Evolutionary conservation across 2,888 invertebrate genomes (phyloP).

Genomic region (Tupiocoris notatus): DNA sequence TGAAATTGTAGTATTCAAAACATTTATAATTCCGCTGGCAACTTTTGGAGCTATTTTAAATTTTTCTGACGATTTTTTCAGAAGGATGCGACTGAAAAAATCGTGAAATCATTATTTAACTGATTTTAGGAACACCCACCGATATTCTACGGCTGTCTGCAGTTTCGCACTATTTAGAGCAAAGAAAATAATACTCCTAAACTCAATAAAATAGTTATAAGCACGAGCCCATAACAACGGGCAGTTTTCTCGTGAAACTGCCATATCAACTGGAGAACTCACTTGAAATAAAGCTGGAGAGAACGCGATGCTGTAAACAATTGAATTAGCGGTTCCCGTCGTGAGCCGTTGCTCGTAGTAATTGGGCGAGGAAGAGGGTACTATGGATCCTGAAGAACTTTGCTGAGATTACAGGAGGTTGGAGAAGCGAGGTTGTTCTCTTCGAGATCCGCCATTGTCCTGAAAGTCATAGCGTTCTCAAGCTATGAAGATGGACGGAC

Average conservation of each 20-base stretch:
- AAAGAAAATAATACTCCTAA: background rate
- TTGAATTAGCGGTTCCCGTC: conserved; percentile 35
- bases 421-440: background rate
- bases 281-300: background rate
- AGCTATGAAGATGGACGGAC: background rate
- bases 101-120: no score
- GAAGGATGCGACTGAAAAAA: no score
- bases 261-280: conserved; percentile 25
- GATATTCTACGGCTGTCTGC: no score
- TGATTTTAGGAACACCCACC: no score
- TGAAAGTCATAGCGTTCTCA: conserved; percentile 13
- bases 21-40: no score
- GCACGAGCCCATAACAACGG: background rate
- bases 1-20: no score
- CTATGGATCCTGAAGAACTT: background rate
- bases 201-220: conserved; percentile 17
- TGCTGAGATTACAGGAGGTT: conserved; percentile 13
- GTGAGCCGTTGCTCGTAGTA: conserved; percentile 32
- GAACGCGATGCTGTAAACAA: conserved; percentile 3
- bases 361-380: conserved; percentile 4
- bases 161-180: background rate
- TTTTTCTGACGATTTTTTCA: no score
- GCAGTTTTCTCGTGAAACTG: conserved; percentile 31
- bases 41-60: no score
- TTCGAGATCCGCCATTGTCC: conserved; percentile 22